Percentiles rank a stretch among this genome's conserved stretches.
These are phyloP conservation scores for Crypturellus tataupa DNA, from an alignment of 2,797 vertebrate genomes.

Conservation along the genomic window DNA sequence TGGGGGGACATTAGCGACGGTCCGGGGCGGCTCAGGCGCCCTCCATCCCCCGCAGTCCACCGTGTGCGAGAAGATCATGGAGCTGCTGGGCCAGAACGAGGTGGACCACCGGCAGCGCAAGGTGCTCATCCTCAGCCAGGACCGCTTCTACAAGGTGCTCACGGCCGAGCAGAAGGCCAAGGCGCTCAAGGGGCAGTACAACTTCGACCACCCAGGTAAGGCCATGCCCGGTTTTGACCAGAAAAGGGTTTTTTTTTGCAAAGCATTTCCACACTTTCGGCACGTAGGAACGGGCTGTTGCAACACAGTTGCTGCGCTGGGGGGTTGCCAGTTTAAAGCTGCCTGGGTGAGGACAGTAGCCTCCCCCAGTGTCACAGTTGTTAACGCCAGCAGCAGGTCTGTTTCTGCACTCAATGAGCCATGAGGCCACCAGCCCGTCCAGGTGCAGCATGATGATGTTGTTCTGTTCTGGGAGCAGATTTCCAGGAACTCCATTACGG, in stretches of 20 bases:
- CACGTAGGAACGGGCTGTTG: neutral
- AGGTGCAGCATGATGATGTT: no score
- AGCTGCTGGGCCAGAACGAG: conserved; percentile 94
- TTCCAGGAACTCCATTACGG: neutral
- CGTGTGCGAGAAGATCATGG: conserved; percentile 99
- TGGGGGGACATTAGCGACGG: no score
- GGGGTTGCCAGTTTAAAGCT: no score
- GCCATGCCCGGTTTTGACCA: neutral
- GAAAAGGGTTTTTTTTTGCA: neutral
- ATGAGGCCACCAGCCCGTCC: no score
- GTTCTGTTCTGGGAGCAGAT: neutral
- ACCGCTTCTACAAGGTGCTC: conserved; percentile 94
- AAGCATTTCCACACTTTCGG: neutral
- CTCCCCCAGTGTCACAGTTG: no score
- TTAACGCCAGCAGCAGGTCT: neutral
- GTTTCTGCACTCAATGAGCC: neutral
- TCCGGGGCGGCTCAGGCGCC: no score
- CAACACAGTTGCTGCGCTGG: no score
- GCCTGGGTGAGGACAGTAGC: no score
- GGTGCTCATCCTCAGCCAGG: conserved; percentile 94
- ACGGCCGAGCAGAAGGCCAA: conserved; percentile 92
- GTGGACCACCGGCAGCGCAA: conserved; percentile 94
- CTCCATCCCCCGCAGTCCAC: conserved; percentile 85
- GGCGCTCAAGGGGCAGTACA: conserved; percentile 94
- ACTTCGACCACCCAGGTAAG: conserved; percentile 96